Percentiles rank a stretch among this genome's conserved stretches.
phyloP scores from a whole-genome alignment of 1,140 invertebrate species.

The Drosophila sturtevanti region DNA sequence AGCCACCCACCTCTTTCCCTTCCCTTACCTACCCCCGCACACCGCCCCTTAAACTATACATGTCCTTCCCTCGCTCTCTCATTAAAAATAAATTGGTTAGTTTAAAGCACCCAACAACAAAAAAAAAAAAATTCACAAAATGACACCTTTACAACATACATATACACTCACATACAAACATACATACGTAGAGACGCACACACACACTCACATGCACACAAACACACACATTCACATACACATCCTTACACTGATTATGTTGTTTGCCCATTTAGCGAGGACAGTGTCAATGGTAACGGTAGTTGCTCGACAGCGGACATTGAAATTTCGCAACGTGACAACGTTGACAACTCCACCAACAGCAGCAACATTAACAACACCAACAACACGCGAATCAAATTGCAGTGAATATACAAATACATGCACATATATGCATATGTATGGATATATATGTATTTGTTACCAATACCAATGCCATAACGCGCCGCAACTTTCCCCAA shows the following conservation, averaged over 20 bases:
- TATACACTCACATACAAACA: conserved; percentile 14
- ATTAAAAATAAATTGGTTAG: conserved; percentile 38
- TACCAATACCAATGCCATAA: conserved; percentile 24
- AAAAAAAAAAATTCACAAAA: neutral
- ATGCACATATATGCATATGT: too few relatives aligned
- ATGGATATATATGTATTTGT: too few relatives aligned
- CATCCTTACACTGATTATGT: conserved; percentile 39
- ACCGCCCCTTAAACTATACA: neutral
- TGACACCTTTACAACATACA: conserved; percentile 10
- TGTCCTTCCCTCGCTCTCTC: neutral
- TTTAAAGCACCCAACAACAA: conserved; percentile 50
- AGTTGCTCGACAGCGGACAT: conserved; percentile 60
- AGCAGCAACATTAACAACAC: conserved; percentile 3
- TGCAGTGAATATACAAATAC: conserved; percentile 56
- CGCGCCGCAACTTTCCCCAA: neutral
- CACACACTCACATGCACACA: neutral
- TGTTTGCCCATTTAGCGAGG: conserved; percentile 67
- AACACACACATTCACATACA: conserved; percentile 28
- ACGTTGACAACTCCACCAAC: conserved; percentile 23
- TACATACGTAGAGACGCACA: conserved; percentile 23
- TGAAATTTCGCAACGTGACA: conserved; percentile 68
- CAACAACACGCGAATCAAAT: conserved; percentile 40
- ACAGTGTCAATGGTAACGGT: conserved; percentile 40
- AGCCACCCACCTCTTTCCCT: conserved; percentile 22
- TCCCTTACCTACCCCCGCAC: conserved; percentile 16